phyloP scores from a whole-genome alignment of 2,113 vertebrate species.

The Semnornis frantzii region DNA sequence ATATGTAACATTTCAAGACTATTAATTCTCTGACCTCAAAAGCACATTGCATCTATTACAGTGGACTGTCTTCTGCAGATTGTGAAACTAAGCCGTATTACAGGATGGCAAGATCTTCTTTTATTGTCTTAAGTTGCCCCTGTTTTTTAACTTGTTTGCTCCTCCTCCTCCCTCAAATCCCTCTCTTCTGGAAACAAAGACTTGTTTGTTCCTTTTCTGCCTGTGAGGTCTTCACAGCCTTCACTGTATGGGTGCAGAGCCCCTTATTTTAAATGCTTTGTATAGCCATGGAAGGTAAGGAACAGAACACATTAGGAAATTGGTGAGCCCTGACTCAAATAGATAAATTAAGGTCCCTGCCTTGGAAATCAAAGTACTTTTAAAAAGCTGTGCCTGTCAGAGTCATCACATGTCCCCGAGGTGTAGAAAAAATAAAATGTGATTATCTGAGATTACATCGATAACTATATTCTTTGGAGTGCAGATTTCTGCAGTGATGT shows the following conservation, averaged over 20 bases:
- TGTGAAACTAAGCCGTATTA: not conserved
- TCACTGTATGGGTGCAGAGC: constrained; percentile 47
- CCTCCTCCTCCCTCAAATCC: constrained; percentile 50
- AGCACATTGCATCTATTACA: not conserved
- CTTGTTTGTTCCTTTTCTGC: constrained; percentile 73
- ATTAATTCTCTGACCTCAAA: not conserved
- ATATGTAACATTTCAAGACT: not conserved
- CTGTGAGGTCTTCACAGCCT: constrained; percentile 76
- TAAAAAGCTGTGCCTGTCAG: not conserved
- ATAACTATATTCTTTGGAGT: not conserved
- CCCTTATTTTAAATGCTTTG: constrained; percentile 62
- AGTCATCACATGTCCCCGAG: not conserved
- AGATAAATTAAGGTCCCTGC: not conserved
- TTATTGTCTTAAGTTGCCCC: not conserved
- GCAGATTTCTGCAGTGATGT: not conserved
- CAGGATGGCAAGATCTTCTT: not conserved
- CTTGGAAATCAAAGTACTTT: not conserved
- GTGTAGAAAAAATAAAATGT: not conserved
- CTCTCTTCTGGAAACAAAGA: constrained; percentile 74
- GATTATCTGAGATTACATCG: not conserved
- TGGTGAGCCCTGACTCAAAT: not conserved
- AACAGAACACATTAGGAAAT: constrained; percentile 43
- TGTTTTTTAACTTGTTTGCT: constrained; percentile 42
- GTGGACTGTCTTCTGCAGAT: not conserved
- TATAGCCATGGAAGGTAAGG: constrained; percentile 56